phyloP scores from a whole-genome alignment of 2,113 vertebrate species.

The Ramphastos sulfuratus region DNA sequence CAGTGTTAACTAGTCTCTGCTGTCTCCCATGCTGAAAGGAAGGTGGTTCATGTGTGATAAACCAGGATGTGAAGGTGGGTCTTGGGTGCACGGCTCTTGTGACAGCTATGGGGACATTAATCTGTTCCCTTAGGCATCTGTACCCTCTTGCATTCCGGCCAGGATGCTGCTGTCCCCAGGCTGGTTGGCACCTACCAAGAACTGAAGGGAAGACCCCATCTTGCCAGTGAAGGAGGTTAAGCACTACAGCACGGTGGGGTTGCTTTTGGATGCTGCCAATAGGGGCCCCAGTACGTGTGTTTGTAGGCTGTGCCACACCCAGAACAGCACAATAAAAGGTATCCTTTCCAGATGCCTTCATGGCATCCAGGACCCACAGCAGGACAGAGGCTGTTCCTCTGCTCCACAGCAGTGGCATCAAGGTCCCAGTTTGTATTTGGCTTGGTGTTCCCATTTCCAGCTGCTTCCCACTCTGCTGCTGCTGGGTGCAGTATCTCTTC shows the following conservation, averaged over 20 bases:
- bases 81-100: not conserved
- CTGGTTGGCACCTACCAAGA: not conserved
- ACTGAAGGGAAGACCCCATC: not conserved
- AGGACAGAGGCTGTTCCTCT: not conserved
- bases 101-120: fast-evolving
- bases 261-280: not conserved
- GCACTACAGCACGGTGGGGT: too few species aligned
- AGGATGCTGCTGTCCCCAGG: not conserved
- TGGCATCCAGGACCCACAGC: not conserved
- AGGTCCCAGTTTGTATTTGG: not conserved
- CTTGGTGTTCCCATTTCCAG: fast-evolving
- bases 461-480: not conserved
- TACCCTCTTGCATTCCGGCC: fast-evolving
- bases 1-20: not conserved
- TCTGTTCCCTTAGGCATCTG: not conserved
- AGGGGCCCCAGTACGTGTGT: not conserved
- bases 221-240: too few species aligned
- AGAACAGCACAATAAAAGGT: fast-evolving
- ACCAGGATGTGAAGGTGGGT: not conserved
- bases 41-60: not conserved
- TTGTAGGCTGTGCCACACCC: fast-evolving
- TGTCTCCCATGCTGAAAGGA: fast-evolving
- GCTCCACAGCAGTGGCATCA: fast-evolving
- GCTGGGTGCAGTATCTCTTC: not conserved
- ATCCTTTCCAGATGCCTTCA: not conserved